phyloP scores from a whole-genome alignment of 2,113 vertebrate species.

The Hirundichthys speculiger region DNA sequence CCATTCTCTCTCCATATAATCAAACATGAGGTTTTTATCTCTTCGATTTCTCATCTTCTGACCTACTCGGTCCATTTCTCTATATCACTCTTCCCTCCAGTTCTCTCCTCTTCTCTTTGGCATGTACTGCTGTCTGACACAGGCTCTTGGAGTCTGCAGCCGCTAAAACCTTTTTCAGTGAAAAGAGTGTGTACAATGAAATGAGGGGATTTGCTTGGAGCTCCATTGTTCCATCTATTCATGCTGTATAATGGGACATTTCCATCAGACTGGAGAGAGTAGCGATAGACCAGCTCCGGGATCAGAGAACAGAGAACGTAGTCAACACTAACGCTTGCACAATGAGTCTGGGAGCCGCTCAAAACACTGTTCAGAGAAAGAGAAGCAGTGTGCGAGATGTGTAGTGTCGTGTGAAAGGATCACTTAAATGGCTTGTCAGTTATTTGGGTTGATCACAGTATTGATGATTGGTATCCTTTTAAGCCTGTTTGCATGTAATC shows the following conservation, averaged over 20 bases:
- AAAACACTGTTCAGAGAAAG: slow-evolving; percentile 1
- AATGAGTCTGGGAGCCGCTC: slow-evolving; percentile 26
- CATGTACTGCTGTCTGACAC: slow-evolving; percentile 15
- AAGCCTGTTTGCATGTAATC: not conserved
- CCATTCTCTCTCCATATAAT: not conserved
- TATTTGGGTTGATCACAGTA: not conserved
- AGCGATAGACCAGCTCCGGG: slow-evolving; percentile 27
- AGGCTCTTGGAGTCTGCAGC: slow-evolving; percentile 48
- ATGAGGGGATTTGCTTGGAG: slow-evolving; percentile 60
- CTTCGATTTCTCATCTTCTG: not conserved
- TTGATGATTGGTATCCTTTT: not conserved
- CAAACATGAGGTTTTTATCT: slow-evolving; percentile 13
- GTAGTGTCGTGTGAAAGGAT: not conserved
- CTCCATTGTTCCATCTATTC: slow-evolving; percentile 64
- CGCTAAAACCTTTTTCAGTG: slow-evolving; percentile 42
- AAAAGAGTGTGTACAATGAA: slow-evolving; percentile 48
- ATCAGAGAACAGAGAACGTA: slow-evolving; percentile 39
- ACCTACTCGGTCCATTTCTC: not conserved
- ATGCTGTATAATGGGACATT: slow-evolving; percentile 54
- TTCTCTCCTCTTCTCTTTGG: slow-evolving; percentile 10
- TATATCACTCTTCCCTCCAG: not conserved
- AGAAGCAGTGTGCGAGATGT: not conserved
- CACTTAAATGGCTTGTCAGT: not conserved
- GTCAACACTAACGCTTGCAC: slow-evolving; percentile 46
- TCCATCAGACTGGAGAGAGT: slow-evolving; percentile 45